Evolutionary conservation across 2,113 vertebrate genomes (phyloP).

Genomic region (Marcusenius ussheri): DNA sequence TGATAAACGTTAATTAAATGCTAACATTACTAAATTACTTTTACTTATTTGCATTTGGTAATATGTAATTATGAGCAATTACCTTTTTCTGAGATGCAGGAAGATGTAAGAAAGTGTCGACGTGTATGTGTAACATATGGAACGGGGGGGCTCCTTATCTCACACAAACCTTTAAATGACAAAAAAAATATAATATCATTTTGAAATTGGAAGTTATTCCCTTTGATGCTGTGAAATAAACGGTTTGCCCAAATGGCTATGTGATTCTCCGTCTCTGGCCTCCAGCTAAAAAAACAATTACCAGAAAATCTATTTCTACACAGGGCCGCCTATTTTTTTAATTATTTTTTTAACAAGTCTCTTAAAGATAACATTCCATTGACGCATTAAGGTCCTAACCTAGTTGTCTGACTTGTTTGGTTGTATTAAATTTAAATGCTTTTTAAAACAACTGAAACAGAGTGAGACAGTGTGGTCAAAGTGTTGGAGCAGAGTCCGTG

Average conservation of each 20-base stretch:
- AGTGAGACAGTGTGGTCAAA: neutral
- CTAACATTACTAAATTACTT: neutral
- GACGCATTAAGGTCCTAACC: neutral
- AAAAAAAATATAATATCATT: neutral
- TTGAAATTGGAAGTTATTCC: slow-evolving; percentile 1
- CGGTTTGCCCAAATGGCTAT: neutral
- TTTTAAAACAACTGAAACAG: neutral
- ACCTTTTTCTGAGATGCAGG: neutral
- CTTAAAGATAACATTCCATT: slow-evolving; percentile 11
- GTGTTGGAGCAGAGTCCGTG: neutral
- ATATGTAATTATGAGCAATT: neutral
- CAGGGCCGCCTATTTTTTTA: neutral
- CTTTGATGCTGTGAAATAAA: slow-evolving; percentile 21
- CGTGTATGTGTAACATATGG: neutral
- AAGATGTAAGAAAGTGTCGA: neutral
- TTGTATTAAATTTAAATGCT: neutral
- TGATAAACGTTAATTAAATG: neutral
- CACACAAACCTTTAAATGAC: neutral
- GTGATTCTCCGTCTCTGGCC: neutral
- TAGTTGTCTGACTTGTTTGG: slow-evolving; percentile 1
- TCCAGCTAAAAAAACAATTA: slow-evolving; percentile 27
- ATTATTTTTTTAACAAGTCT: slow-evolving; percentile 23
- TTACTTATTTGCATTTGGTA: neutral
- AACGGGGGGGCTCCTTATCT: neutral
- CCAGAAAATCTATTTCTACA: slow-evolving; percentile 24